Evolutionary conservation across 2,888 invertebrate species (phyloP).

Genomic region (Thereva nobilitata): DNA sequence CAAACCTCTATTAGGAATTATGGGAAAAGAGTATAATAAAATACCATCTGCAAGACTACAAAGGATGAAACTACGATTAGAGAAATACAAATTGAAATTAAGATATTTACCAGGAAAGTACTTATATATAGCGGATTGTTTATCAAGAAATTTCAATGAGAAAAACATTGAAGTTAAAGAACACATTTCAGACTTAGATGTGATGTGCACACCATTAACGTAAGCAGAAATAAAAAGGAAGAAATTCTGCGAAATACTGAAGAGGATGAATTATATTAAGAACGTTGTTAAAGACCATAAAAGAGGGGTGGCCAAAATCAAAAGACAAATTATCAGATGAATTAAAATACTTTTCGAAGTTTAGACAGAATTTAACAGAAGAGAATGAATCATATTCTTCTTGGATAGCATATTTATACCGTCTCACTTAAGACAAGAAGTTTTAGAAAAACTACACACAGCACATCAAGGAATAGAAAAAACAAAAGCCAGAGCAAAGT

Average conservation of each 20-base stretch:
- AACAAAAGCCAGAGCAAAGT: constrained; percentile 44
- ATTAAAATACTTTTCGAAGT: neutral
- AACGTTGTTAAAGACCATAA: constrained; percentile 8
- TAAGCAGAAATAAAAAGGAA: constrained; percentile 37
- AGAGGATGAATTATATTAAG: constrained; percentile 26
- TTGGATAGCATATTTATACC: constrained; percentile 44
- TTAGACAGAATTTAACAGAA: neutral
- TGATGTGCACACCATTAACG: constrained; percentile 40
- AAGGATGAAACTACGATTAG: constrained; percentile 39
- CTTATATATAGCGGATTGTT: constrained; percentile 26
- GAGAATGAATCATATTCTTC: constrained; percentile 42
- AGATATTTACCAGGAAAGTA: constrained; percentile 42
- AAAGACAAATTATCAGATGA: constrained; percentile 27
- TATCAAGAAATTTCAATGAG: constrained; percentile 31
- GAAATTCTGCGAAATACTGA: constrained; percentile 22
- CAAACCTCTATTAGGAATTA: constrained; percentile 37
- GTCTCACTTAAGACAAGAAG: constrained; percentile 40
- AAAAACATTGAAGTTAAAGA: constrained; percentile 7
- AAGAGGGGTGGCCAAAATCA: constrained; percentile 41
- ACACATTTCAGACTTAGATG: constrained; percentile 35
- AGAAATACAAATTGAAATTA: constrained; percentile 41
- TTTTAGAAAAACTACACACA: constrained; percentile 44
- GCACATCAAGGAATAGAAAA: constrained; percentile 46
- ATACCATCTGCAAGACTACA: constrained; percentile 38
- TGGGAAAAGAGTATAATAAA: constrained; percentile 38